Evolutionary conservation across 2,888 invertebrate species (phyloP).

Genomic region (Dasysyrphus tricinctus): DNA sequence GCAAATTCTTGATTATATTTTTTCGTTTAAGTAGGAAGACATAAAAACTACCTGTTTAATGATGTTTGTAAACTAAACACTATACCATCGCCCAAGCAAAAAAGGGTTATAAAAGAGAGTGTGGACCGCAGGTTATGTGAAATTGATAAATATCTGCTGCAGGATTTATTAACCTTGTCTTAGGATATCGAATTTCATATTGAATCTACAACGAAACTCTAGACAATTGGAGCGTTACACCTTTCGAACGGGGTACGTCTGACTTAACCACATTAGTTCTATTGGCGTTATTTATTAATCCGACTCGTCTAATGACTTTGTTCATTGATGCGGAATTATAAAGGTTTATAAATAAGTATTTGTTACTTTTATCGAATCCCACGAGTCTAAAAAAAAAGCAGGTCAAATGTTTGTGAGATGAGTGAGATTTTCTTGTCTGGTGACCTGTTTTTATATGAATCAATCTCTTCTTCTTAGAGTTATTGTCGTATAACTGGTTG

Average conservation of each 20-base stretch:
- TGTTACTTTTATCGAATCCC: constrained; percentile 45
- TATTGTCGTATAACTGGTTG: too few relatives aligned
- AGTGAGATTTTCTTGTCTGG: constrained; percentile 14
- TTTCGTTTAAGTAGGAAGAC: constrained; percentile 9
- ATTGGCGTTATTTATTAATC: constrained; percentile 4
- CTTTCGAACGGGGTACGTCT: constrained; percentile 51
- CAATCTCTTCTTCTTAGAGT: neutral
- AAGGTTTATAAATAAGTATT: constrained; percentile 24
- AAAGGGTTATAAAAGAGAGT: constrained; percentile 31
- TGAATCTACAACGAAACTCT: constrained; percentile 28
- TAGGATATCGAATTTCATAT: constrained; percentile 58
- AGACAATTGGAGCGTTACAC: constrained; percentile 69
- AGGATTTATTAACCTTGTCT: constrained; percentile 71
- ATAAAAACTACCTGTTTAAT: constrained; percentile 57
- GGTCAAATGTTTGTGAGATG: constrained; percentile 43
- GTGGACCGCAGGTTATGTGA: constrained; percentile 63
- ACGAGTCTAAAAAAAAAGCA: constrained; percentile 61
- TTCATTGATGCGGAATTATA: constrained; percentile 27
- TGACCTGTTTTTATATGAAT: constrained; percentile 47
- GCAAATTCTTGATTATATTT: constrained; percentile 1
- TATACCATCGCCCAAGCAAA: constrained; percentile 15
- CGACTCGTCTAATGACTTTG: constrained; percentile 44
- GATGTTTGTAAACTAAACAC: constrained; percentile 59
- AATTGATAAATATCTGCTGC: constrained; percentile 48
- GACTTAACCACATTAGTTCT: constrained; percentile 16